Evolutionary conservation across 35 echinoderm and acorn worm species (phyloP), one percentile per base, ranked within the genome.

Genomic region (Acanthaster planci): DNA sequence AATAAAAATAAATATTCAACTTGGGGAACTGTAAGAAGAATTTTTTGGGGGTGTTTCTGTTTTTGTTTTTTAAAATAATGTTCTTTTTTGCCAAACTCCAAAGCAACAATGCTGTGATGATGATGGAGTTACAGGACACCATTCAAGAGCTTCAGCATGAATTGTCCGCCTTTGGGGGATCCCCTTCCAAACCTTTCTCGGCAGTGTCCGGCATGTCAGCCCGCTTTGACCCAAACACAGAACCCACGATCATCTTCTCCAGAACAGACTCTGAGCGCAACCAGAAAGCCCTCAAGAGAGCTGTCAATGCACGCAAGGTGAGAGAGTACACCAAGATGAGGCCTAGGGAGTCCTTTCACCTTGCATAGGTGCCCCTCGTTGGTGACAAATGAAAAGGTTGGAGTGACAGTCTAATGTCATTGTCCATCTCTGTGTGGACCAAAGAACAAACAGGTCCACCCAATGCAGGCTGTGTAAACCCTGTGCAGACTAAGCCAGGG

Each of bases 81-180:
- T 59, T 26, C 56, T 5, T 59, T 59, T 59, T 59, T 59, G 19
- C 27, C 27, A 58, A 58, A 58, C 15, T 78, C 80, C 72, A 31
- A 87, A 93, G 95, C 80, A 81, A 94, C 54, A 93, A 98, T 84
- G 89, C 95, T 5, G 40, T 98, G 8, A 82, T 86, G 31, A 93
- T 98, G 84, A 78, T 98, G 84, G 92, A 93, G 40, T 84, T 98
- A 76, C 87, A 98, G 67, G 92, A 91, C 76, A 98, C 92, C 0
- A 91, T 98, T 9, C 84, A 90, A 38, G 91, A 98, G 35, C 81
- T 98, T 30, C 95, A 98, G 31, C 84, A 82, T 18, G 91, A 98
- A 52, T 60, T 98, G 18, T 84, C 84, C 31, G 91, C 59, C 16
- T 64, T 90, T 34, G 91, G 85, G 38, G 88, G 32, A 21, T 64